Conservation (phyloP, 2,888 invertebrate species). For the Hydrotaea diabolus region DNA sequence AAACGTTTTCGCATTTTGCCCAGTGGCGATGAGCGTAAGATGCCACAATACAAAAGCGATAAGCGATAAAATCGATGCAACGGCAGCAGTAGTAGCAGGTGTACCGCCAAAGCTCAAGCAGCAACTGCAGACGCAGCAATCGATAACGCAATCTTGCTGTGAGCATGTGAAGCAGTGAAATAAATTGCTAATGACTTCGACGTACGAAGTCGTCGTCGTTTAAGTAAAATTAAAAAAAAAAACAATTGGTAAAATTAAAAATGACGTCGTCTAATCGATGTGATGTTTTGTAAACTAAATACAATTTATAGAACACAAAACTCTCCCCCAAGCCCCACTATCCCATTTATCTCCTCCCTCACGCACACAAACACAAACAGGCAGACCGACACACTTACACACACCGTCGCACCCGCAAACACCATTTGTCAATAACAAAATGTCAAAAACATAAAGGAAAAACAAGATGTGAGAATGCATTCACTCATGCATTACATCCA, state of each 20-base stretch:
- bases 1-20: conserved; percentile 72
- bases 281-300: conserved; percentile 32
- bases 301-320: conserved; percentile 1
- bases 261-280: not conserved
- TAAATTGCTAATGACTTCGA: conserved; percentile 72
- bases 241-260: conserved; percentile 12
- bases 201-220: conserved; percentile 61
- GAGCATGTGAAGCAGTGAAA: conserved; percentile 34
- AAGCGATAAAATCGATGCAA: not conserved
- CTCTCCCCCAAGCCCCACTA: not conserved
- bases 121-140: conserved; percentile 15
- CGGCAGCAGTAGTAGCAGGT: not conserved
- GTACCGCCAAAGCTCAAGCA: not conserved
- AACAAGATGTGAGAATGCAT: conserved; percentile 29
- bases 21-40: conserved; percentile 71
- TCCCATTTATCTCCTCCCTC: conserved; percentile 8
- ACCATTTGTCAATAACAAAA: conserved; percentile 40
- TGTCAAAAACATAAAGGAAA: conserved; percentile 39
- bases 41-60: conserved; percentile 57
- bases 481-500: conserved; percentile 41
- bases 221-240: conserved; percentile 59
- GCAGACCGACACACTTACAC: conserved; percentile 25
- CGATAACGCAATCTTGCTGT: not conserved
- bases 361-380: conserved; percentile 29
- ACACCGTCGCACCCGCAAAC: too few relatives aligned